Base-by-base conservation (phyloP, 2,113 vertebrate genomes). In the Prinia subflava region DNA sequence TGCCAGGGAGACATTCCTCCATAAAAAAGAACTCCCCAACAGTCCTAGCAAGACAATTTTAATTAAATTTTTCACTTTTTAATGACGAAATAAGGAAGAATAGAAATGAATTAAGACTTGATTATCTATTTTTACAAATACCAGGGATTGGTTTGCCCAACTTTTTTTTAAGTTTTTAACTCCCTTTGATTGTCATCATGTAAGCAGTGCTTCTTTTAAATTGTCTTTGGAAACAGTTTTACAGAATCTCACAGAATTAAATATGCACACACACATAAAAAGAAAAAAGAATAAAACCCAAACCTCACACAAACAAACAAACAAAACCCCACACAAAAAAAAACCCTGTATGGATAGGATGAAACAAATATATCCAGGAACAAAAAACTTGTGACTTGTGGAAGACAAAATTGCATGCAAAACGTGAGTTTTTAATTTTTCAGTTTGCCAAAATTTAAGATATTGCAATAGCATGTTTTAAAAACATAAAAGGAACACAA, bases 1-100 rank as follows among this genome's bases (percentile, higher is more conserved):
- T 90, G 90, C 70, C 93, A 89, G 59, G 35, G 47, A 84, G 53
- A 91, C 70, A 85, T 91, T 95, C 82, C 91, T 94, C 79, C 78
- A 88, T 1, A 2, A 73, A 83, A 75, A 33, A 82, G 30, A 82
- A 47, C 59, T 77, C 59, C 47, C 62, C 74, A 85, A 57, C 10
- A 44, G 35, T 62, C 50, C 53, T 74, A 83, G 65, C 84, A 90
- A 95, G 50, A 44, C 39, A 55, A 90, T 80, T 92, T 82, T 79
- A 79, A 87, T 82, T 87, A 64, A 4, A 90, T 87, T 94, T 92
- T 92, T 33, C 27, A 53, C 10, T 5, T 0, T 75, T 73, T 31
- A 82, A 18, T 39, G n/a, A 75, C 73, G 83, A 53, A 89, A 74
- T 60, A 83, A 46, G 52, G 60, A 75, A 78, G 12, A 3, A 35